phyloP scores from a whole-genome alignment of 2,888 invertebrate species.

The Chironomus riparius region DNA sequence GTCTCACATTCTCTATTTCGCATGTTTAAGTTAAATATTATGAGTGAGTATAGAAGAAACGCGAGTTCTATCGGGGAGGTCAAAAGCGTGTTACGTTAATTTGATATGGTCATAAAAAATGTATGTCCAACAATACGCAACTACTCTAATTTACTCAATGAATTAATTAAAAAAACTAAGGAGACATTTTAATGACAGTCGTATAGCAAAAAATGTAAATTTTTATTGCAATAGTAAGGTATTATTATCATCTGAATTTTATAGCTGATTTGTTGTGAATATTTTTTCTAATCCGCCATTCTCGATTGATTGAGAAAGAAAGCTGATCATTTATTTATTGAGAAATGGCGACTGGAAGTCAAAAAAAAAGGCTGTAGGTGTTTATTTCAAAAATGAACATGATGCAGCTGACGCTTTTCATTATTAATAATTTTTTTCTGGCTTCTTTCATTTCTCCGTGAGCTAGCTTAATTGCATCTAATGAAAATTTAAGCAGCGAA shows the following conservation, averaged over 20 bases:
- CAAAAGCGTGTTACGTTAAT: background rate
- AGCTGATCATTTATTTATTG: too few species aligned
- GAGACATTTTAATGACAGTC: too few species aligned
- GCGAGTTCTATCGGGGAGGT: background rate
- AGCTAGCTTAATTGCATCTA: background rate
- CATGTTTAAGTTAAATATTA: background rate
- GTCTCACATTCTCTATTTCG: background rate
- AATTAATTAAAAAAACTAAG: background rate
- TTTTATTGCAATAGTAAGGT: too few species aligned
- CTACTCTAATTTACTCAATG: background rate
- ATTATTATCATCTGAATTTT: too few species aligned
- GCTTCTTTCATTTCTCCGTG: background rate
- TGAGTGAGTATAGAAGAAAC: too few species aligned
- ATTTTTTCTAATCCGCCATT: too few species aligned
- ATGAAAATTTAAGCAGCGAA: background rate
- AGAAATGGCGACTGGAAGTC: background rate
- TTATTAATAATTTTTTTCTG: background rate
- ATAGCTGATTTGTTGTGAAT: too few species aligned
- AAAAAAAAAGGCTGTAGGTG: background rate
- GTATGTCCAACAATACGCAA: background rate
- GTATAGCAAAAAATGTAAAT: too few species aligned
- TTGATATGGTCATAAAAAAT: background rate
- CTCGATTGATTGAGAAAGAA: too few species aligned
- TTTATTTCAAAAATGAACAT: background rate
- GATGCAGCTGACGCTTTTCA: background rate